Percentiles rank a stretch among this genome's conserved stretches.
phyloP scores from a whole-genome alignment of 2,797 vertebrate genomes.

The Pachyuromys duprasi region DNA sequence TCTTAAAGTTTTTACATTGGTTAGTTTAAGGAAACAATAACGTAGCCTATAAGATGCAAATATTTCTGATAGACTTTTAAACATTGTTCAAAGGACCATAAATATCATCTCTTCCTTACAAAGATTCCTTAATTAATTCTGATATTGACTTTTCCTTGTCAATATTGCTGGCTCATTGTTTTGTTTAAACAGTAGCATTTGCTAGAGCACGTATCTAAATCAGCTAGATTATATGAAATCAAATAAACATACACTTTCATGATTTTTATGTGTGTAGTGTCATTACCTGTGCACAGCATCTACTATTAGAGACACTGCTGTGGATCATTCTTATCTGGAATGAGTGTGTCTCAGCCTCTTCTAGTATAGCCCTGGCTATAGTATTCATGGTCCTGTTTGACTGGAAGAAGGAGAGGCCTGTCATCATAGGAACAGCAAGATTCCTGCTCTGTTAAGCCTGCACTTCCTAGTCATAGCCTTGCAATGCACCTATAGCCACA shows the following conservation, averaged over 20 bases:
- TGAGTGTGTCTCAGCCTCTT: neutral
- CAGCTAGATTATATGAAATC: neutral
- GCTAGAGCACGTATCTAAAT: neutral
- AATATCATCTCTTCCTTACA: neutral
- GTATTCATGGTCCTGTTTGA: neutral
- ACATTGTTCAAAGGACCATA: neutral
- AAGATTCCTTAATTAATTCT: neutral
- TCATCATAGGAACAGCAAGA: neutral
- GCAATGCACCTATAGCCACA: too few relatives aligned
- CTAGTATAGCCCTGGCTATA: neutral
- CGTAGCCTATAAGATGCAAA: neutral
- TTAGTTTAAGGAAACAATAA: neutral
- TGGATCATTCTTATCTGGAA: neutral
- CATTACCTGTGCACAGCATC: neutral
- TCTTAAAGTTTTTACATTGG: neutral
- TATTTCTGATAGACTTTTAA: constrained; percentile 7
- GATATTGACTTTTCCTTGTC: neutral
- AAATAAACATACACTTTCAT: neutral
- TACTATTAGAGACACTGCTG: neutral
- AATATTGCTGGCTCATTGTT: neutral
- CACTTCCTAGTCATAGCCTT: neutral
- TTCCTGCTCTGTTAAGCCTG: too few relatives aligned
- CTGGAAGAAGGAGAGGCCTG: neutral
- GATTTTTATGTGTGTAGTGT: neutral
- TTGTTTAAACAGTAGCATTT: constrained; percentile 23